These are phyloP conservation scores for Himalopsyche kuldschensis DNA, from an alignment of 2,888 invertebrate genomes.

Conservation along the genomic window DNA sequence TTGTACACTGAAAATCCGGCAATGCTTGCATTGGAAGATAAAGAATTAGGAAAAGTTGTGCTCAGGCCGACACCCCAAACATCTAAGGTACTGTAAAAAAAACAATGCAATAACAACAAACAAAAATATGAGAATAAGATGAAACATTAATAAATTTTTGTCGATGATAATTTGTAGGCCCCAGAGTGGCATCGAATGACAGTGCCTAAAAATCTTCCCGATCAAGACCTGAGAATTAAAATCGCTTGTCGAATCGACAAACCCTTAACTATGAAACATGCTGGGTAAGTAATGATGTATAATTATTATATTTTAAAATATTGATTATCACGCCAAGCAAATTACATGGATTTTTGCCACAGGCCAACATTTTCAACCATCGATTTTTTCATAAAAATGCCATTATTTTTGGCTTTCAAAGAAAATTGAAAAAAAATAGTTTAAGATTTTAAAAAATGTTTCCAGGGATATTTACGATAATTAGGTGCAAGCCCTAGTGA, in stretches of 20 bases:
- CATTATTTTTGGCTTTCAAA: too few relatives aligned
- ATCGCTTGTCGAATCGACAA: slow-evolving; percentile 98
- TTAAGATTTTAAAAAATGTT: too few relatives aligned
- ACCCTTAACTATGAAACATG: slow-evolving; percentile 98
- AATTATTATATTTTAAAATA: not conserved
- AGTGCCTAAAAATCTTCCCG: slow-evolving; percentile 90
- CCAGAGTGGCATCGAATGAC: slow-evolving; percentile 99
- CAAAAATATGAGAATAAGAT: too few relatives aligned
- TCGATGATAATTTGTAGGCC: slow-evolving; percentile 50
- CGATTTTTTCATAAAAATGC: too few relatives aligned
- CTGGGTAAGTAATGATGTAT: slow-evolving; percentile 67
- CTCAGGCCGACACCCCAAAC: slow-evolving; percentile 85
- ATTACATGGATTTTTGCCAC: too few relatives aligned
- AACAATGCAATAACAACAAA: slow-evolving; percentile 3
- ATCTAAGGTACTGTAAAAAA: slow-evolving; percentile 68
- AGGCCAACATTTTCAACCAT: too few relatives aligned
- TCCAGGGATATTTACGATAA: too few relatives aligned
- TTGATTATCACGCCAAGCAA: too few relatives aligned
- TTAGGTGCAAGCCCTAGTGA: too few relatives aligned
- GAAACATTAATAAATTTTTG: not conserved
- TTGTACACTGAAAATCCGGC: slow-evolving; percentile 97
- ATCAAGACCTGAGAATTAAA: slow-evolving; percentile 95
- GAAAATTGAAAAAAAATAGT: too few relatives aligned
- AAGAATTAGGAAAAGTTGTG: slow-evolving; percentile 93
- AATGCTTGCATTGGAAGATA: slow-evolving; percentile 97